These are phyloP conservation scores for Zingel zingel DNA, from an alignment of 2,113 vertebrate species.

Conservation along the genomic window DNA sequence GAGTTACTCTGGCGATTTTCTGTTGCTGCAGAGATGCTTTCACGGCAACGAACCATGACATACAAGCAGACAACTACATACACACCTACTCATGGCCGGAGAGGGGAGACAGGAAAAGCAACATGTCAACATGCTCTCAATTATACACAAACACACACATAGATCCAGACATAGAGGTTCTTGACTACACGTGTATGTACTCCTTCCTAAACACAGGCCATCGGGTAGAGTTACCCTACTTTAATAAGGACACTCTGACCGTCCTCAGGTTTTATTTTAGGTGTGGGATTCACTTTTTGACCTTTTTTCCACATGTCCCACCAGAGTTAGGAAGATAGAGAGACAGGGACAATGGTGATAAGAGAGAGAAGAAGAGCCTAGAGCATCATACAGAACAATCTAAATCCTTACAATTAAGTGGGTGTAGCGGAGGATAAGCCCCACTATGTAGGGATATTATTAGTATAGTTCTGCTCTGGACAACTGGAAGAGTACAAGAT, in stretches of 20 bases:
- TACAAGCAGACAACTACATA: not conserved
- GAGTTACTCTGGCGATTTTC: constrained; percentile 68
- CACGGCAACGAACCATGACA: constrained; percentile 34
- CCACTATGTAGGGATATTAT: no score
- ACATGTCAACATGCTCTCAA: not conserved
- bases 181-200: not conserved
- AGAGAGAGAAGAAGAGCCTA: not conserved
- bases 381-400: not conserved
- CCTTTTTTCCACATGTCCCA: not conserved
- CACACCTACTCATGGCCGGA: constrained; percentile 15
- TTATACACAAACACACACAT: not conserved
- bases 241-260: not conserved
- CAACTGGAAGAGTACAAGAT: no score
- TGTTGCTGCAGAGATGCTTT: constrained; percentile 64
- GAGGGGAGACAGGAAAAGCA: constrained; percentile 18
- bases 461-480: no score
- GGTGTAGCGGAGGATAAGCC: no score
- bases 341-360: not conserved
- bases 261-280: not conserved
- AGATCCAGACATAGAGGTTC: constrained; percentile 8
- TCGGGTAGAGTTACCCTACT: not conserved
- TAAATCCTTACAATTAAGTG: not conserved
- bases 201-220: constrained; percentile 6
- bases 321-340: not conserved
- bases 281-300: not conserved